A percentile compares a stretch with the other conserved stretches of the same genome.
These are phyloP conservation scores for Bombycilla garrulus DNA, from an alignment of 2,113 vertebrate species.

Conservation along the genomic window DNA sequence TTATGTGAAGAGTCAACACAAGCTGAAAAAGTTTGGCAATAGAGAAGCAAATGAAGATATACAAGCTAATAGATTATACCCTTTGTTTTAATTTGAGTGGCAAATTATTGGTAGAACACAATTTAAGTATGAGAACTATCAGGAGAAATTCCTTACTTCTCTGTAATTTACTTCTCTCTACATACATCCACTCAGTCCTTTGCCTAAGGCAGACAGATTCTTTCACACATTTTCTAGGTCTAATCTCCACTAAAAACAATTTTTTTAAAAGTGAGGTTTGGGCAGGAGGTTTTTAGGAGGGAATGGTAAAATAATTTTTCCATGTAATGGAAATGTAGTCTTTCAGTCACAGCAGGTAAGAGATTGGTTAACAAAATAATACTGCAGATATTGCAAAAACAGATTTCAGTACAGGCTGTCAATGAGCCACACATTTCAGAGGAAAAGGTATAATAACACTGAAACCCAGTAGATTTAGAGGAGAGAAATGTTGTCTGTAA, in stretches of 20 bases:
- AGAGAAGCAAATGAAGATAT: neutral
- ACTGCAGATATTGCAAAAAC: neutral
- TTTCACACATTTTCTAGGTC: neutral
- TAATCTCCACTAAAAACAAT: neutral
- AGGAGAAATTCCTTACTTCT: neutral
- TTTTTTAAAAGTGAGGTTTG: neutral
- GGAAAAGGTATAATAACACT: neutral
- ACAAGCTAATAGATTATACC: neutral
- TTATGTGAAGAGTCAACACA: neutral
- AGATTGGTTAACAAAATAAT: neutral
- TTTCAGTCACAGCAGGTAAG: neutral
- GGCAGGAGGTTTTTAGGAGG: neutral
- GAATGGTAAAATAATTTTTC: neutral
- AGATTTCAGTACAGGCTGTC: neutral
- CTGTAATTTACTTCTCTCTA: neutral
- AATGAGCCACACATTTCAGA: neutral
- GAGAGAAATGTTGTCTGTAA: neutral
- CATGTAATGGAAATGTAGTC: neutral
- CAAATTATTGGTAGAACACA: neutral
- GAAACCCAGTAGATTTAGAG: neutral
- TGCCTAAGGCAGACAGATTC: neutral
- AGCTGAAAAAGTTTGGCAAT: neutral
- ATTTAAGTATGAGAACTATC: neutral
- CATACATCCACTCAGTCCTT: neutral
- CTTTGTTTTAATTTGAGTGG: neutral